Percentiles rank a stretch among this genome's conserved stretches.
Evolutionary conservation across 37 sponge, comb jelly and placozoan genomes (phyloP).

Genomic region (Axinella damicornis): DNA sequence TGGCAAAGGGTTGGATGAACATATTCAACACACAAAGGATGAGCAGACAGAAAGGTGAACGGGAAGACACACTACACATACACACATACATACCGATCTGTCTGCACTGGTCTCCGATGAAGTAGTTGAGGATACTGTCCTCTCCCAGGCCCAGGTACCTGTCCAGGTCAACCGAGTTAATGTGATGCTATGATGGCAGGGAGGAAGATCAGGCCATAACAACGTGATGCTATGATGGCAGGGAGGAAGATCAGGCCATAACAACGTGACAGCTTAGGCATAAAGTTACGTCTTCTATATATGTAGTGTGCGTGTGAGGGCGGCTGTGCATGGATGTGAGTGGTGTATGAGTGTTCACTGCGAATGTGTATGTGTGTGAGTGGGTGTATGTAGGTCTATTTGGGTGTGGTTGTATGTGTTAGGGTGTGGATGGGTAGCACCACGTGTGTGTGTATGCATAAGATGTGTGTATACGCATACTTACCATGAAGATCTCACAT

Average conservation of each 20-base stretch:
- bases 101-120: slow-evolving; percentile 57
- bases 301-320: slow-evolving; percentile 16
- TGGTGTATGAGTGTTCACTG: slow-evolving; percentile 2
- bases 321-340: not conserved
- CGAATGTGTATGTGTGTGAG: not conserved
- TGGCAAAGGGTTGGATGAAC: too few species aligned
- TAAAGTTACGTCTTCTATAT: too few species aligned
- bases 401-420: too few species aligned
- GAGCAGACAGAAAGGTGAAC: not conserved
- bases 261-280: too few species aligned
- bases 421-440: not conserved
- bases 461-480: too few species aligned
- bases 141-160: slow-evolving; percentile 60
- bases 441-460: not conserved
- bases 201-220: not conserved
- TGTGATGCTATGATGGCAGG: slow-evolving; percentile 71
- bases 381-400: not conserved
- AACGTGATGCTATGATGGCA: too few species aligned
- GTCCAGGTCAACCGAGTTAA: slow-evolving; percentile 58
- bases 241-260: too few species aligned
- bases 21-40: not conserved
- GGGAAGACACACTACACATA: too few species aligned
- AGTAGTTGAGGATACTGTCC: slow-evolving; percentile 64
- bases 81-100: slow-evolving; percentile 28
- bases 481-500: slow-evolving; percentile 56